Conservation (phyloP, 2,113 vertebrate species). For the Calypte anna region DNA sequence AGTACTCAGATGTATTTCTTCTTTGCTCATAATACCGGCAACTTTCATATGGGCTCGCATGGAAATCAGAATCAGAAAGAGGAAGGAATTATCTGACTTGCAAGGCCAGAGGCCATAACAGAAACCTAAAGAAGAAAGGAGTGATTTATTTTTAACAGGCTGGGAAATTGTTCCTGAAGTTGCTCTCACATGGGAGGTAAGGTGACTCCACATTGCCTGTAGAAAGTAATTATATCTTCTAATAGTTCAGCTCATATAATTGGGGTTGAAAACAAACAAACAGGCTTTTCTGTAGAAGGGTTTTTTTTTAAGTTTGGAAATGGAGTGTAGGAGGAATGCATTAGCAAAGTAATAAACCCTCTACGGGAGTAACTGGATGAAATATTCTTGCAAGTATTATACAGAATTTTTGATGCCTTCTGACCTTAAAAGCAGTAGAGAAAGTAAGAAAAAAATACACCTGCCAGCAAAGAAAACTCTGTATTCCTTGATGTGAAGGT, state of each 20-base stretch:
- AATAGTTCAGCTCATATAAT: not conserved
- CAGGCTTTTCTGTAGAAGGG: not conserved
- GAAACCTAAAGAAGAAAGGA: not conserved
- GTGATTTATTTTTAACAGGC: not conserved
- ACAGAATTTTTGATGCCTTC: not conserved
- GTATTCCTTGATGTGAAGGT: not conserved
- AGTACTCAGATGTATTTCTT: not conserved
- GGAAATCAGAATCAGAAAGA: not conserved
- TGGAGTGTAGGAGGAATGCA: slow-evolving; percentile 16
- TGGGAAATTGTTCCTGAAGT: not conserved
- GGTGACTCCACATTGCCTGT: not conserved
- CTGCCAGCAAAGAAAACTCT: not conserved
- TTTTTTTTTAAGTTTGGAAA: not conserved
- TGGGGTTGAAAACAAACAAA: not conserved
- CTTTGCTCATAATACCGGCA: not conserved
- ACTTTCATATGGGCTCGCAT: not conserved
- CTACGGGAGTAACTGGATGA: not conserved
- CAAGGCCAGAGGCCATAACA: not conserved
- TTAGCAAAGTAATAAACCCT: slow-evolving; percentile 31
- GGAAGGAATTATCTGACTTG: not conserved
- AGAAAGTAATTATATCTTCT: not conserved
- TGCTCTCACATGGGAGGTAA: not conserved
- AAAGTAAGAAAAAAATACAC: not conserved
- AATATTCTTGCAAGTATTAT: not conserved
- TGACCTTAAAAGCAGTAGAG: not conserved